Conservation (phyloP, 2,888 invertebrate species). For the Cerastis leucographa region DNA sequence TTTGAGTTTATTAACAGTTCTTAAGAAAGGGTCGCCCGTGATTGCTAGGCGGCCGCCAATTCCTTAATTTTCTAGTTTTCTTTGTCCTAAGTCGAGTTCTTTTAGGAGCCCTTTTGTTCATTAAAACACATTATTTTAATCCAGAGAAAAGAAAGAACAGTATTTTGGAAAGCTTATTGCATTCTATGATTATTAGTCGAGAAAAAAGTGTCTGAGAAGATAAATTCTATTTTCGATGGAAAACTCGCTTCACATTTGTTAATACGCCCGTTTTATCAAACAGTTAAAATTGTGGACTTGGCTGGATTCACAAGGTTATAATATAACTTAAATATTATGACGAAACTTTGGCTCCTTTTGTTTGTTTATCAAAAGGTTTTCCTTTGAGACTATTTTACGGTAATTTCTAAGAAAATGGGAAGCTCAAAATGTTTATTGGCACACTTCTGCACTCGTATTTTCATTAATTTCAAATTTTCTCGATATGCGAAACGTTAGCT, state of each 20-base stretch:
- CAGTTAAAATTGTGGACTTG: neutral
- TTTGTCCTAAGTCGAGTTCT: constrained; percentile 32
- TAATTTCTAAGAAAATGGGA: constrained; percentile 17
- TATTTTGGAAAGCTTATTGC: neutral
- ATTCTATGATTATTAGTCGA: neutral
- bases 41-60: constrained; percentile 17
- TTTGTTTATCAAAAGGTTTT: constrained; percentile 20
- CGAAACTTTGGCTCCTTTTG: neutral
- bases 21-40: constrained; percentile 33
- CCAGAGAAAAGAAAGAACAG: neutral
- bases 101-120: constrained; percentile 16
- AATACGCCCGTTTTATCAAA: constrained; percentile 8
- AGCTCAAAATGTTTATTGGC: constrained; percentile 1
- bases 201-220: neutral
- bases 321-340: constrained; percentile 12
- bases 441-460: neutral
- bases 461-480: neutral
- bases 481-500: neutral
- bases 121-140: neutral
- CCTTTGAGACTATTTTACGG: constrained; percentile 6
- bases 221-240: neutral
- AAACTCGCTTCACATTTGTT: neutral
- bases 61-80: constrained; percentile 31
- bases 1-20: constrained; percentile 13
- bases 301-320: neutral